Base-by-base conservation (phyloP, 1,140 invertebrate species). In the Probaryconus sp. region DNA sequence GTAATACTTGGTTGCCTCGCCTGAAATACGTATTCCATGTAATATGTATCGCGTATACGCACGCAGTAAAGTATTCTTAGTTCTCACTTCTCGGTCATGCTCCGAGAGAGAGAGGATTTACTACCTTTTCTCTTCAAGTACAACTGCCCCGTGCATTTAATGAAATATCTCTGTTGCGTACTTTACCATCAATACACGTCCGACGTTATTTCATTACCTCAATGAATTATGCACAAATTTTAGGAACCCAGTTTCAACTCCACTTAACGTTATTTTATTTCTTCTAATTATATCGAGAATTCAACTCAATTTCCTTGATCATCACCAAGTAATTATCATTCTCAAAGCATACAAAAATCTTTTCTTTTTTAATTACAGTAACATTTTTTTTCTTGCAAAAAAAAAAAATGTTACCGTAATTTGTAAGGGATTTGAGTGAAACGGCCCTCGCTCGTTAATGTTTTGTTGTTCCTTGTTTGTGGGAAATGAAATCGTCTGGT, bases 11-110 rank as follows among this genome's bases (percentile, higher is more conserved):
- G 70, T 45, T 63, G 69, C 70, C 63, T 73, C 70, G 55, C 28
- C 55, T 73, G 61, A 73, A 73, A 73, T 73, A 73, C 70, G 63
- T 74, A 68, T 74, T 74, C 63, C 63, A 68, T 74, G 71, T 74
- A 74, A 74, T 74, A 58, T 74, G 71, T 74, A 74, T 74, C 71
- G 71, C 56, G 53, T 74, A 74, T 68, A 74, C 64, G 37, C 64
- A 64, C 58, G 71, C 71, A 16, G 58, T 40, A 48, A 63, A 48
- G 70, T 74, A 75, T 75, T 75, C 71, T 75, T 75, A 64, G 64
- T 68, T 69, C 71, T 63, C 63, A 74, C 71, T 68, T 74, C 55
- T 63, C 63, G 69, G 69, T 73, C 61, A 73, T 73, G 56, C 63
- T 67, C 48, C 40, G 30, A 18, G 47, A 67, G 50, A 67, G 40